Percentiles rank a stretch among this genome's conserved stretches.
These are phyloP conservation scores for Nasonovia ribisnigri DNA, from an alignment of 2,888 invertebrate species.

Conservation along the genomic window DNA sequence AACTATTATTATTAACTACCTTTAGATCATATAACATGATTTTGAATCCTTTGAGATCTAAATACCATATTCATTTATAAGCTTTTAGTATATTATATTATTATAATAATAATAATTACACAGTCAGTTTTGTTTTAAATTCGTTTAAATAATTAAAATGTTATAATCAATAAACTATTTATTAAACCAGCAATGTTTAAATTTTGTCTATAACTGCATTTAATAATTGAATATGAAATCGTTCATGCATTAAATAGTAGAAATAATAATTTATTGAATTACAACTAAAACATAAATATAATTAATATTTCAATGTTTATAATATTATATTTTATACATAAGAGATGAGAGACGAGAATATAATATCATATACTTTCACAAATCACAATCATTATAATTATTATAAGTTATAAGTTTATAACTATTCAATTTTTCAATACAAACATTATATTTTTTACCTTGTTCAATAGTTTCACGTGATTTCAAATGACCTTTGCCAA, in stretches of 20 bases:
- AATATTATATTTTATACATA: background rate
- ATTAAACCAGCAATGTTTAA: too few relatives aligned
- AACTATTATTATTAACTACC: background rate
- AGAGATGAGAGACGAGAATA: background rate
- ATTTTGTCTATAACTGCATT: background rate
- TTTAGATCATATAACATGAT: background rate
- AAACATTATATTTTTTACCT: conserved; percentile 41
- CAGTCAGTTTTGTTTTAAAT: background rate
- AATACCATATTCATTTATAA: background rate
- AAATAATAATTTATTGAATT: background rate
- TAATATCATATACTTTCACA: background rate
- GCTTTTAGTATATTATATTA: background rate
- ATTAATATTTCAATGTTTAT: background rate
- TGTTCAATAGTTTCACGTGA: conserved; percentile 27
- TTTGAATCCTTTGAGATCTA: background rate
- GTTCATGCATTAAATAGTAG: background rate
- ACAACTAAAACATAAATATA: background rate
- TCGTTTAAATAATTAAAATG: background rate
- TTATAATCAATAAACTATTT: background rate
- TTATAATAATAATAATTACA: too few relatives aligned
- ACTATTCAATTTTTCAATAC: background rate
- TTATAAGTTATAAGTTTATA: too few relatives aligned
- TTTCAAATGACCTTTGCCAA: conserved; percentile 45
- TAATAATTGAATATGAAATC: background rate
- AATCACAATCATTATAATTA: background rate